phyloP scores from a whole-genome alignment of 2,797 vertebrate genomes.

The Rhinoraja longicauda region DNA sequence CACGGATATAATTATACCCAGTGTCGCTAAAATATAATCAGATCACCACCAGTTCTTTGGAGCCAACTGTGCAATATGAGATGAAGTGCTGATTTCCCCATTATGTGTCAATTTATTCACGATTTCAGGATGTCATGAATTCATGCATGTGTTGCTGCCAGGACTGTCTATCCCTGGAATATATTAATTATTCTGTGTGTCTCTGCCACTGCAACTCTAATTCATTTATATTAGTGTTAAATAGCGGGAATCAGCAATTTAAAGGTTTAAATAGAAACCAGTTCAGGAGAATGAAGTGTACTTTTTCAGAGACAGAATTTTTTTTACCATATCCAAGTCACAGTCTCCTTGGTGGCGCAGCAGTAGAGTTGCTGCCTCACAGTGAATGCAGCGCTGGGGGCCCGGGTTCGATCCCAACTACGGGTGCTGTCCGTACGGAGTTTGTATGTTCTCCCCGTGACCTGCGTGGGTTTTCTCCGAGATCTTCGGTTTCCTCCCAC shows the following conservation, averaged over 20 bases:
- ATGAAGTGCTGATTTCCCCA: neutral
- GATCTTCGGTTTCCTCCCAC: too few species aligned
- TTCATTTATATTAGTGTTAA: neutral
- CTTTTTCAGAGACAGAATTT: too few species aligned
- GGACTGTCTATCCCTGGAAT: neutral
- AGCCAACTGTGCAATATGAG: neutral
- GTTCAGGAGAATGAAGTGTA: neutral
- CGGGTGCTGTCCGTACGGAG: too few species aligned
- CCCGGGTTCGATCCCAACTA: too few species aligned
- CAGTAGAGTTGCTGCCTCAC: too few species aligned
- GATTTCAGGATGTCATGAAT: neutral
- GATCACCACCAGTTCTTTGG: neutral
- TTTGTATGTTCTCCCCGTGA: too few species aligned
- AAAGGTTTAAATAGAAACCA: neutral
- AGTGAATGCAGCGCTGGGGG: too few species aligned
- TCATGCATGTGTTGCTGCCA: neutral
- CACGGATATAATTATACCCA: neutral
- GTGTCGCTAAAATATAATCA: neutral
- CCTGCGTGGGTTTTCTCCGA: too few species aligned
- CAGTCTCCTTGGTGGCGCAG: too few species aligned
- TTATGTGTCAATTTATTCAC: neutral
- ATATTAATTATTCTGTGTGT: slow-evolving; percentile 10
- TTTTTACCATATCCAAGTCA: too few species aligned
- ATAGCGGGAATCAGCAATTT: neutral
- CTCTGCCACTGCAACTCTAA: neutral